Percentiles rank a stretch among this genome's conserved stretches.
phyloP scores from a whole-genome alignment of 2,888 invertebrate genomes.

The Chrysina gloriosa region DNA sequence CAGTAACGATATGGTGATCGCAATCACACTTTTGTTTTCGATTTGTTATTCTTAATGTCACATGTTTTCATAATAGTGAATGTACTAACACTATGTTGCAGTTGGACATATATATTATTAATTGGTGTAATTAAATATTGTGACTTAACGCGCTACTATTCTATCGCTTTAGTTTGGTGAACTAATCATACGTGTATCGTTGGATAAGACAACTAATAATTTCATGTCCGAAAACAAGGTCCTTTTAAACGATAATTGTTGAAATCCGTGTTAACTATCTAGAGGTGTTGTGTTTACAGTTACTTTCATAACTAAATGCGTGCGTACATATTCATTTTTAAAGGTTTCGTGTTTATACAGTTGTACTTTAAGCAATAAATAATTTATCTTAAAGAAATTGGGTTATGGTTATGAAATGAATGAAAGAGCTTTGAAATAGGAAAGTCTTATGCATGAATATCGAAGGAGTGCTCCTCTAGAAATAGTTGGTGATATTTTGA shows the following conservation, averaged over 20 bases:
- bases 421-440: background rate
- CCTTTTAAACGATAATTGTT: conserved; percentile 5
- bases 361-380: too few relatives aligned
- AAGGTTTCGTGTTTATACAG: too few relatives aligned
- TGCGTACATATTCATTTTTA: background rate
- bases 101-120: conserved; percentile 12
- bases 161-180: background rate
- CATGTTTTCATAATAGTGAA: conserved; percentile 11
- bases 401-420: too few relatives aligned
- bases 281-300: background rate
- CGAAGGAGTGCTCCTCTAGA: too few relatives aligned
- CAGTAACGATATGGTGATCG: background rate
- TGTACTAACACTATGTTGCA: conserved; percentile 3
- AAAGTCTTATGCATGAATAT: background rate
- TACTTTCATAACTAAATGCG: background rate
- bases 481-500: too few relatives aligned
- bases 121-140: conserved; percentile 30
- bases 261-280: background rate
- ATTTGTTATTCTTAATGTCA: conserved; percentile 14
- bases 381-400: too few relatives aligned
- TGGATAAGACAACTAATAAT: conserved; percentile 1
- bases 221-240: background rate
- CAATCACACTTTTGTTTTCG: conserved; percentile 15
- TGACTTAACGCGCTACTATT: conserved; percentile 2
- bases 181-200: background rate